Conservation (phyloP, 2,113 vertebrate species). For the Chloroceryle aenea region DNA sequence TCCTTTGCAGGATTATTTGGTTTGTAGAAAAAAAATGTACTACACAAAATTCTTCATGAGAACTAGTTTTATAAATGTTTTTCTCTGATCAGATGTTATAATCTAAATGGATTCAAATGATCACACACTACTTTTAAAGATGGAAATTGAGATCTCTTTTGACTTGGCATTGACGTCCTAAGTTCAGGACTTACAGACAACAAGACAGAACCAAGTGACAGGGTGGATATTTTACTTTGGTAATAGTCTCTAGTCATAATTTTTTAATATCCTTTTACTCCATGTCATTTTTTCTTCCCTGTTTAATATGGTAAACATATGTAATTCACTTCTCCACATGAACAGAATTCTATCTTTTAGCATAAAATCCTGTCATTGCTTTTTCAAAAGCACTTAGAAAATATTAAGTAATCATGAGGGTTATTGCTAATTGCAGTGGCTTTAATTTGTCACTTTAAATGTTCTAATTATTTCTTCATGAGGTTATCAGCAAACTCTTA, state of each 20-base stretch:
- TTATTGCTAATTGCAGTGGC: slow-evolving; percentile 68
- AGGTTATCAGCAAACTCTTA: slow-evolving; percentile 62
- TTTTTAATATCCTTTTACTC: slow-evolving; percentile 33
- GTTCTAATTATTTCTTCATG: slow-evolving; percentile 70
- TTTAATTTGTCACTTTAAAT: slow-evolving; percentile 71
- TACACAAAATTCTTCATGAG: not conserved
- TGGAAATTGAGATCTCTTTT: not conserved
- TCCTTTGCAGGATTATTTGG: not conserved
- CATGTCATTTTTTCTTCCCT: slow-evolving; percentile 42
- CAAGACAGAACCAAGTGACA: not conserved
- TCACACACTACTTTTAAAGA: not conserved
- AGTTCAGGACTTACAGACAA: not conserved
- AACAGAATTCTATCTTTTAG: slow-evolving; percentile 58
- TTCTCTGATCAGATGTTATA: not conserved
- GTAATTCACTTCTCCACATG: slow-evolving; percentile 59
- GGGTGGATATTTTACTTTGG: not conserved
- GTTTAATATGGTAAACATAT: slow-evolving; percentile 70
- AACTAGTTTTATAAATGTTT: not conserved
- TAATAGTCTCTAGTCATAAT: not conserved
- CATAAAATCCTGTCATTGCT: slow-evolving; percentile 56
- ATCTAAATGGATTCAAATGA: not conserved
- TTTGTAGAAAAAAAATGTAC: not conserved
- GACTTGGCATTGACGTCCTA: not conserved
- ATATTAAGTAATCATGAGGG: slow-evolving; percentile 68
- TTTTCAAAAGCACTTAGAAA: slow-evolving; percentile 66